Conservation (phyloP, 2,113 vertebrate genomes). For the Anguilla rostrata region DNA sequence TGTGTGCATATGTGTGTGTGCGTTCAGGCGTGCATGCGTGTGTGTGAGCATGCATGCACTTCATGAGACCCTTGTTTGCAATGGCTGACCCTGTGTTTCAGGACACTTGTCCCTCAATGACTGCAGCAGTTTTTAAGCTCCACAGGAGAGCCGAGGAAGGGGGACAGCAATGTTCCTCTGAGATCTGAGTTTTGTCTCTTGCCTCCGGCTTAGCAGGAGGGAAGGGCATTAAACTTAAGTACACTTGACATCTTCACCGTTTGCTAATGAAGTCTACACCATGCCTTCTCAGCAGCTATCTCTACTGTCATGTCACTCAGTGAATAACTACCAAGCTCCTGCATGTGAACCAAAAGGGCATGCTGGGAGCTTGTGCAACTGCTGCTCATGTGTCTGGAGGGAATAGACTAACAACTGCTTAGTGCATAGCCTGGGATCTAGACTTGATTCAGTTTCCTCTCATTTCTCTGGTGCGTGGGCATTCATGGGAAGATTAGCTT, state of each 20-base stretch:
- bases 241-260: neutral
- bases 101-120: neutral
- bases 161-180: neutral
- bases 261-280: neutral
- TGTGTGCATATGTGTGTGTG: too few species aligned
- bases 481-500: neutral
- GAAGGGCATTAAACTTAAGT: neutral
- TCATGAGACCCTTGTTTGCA: too few species aligned
- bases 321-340: neutral
- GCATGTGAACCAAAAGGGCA: neutral
- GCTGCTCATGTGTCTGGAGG: neutral
- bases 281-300: neutral
- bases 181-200: constrained; percentile 14
- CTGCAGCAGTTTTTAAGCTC: constrained; percentile 2
- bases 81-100: neutral
- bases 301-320: neutral
- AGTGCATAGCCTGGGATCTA: neutral
- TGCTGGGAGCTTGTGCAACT: neutral
- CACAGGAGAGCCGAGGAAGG: neutral
- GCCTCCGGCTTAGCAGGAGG: neutral
- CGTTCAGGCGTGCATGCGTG: too few species aligned
- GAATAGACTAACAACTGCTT: neutral
- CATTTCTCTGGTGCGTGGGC: neutral
- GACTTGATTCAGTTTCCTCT: neutral
- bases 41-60: too few species aligned